Base-by-base conservation (phyloP, 2,113 vertebrate species). In the Pedetes capensis region DNA sequence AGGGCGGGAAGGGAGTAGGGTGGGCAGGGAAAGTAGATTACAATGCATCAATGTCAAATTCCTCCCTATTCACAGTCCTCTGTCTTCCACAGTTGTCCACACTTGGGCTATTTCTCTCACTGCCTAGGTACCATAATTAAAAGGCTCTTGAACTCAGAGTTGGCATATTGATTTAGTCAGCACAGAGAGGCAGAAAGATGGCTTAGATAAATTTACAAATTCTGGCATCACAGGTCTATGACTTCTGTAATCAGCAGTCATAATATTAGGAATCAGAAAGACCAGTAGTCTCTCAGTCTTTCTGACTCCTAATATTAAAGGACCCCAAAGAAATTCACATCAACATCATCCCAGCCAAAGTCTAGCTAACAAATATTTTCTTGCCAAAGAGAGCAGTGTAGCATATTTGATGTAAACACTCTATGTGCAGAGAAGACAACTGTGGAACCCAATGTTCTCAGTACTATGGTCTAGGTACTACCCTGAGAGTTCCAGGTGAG, bases 11-110 rank as follows among this genome's bases (percentile, higher is more conserved):
- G 59, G n/a, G 64, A 72, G 61, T 85, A 42, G 72, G 44, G 37
- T 49, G 63, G 63, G 27, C 89, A 17, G 44, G 49, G 29, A 32
- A 85, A 81, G 34, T 39, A 88, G 75, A 66, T 93, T 55, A 89
- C 68, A 94, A 95, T 72, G 61, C 57, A 32, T 96, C 83, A 89
- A 87, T 86, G 96, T 95, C 89, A 94, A 76, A 66, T 75, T 57
- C 16, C 9, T 96, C 79, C 22, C 25, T 47, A 34, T 51, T 75
- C 44, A 86, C 18, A 57, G 74, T 53, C 42, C 61, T 96, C 11
- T 87, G 11, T 75, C 39, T 83, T 76, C 37, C 68, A 74, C 42
- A 32, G 47, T 34, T 57, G 47, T 86, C 87, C 64, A 88, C 44
- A 87, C 69, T 47, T 44, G 37, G 17, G 42, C 27, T 49, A 14